A percentile compares a stretch with the other conserved stretches of the same genome.
phyloP scores from a whole-genome alignment of 2,888 invertebrate genomes.

The Drosophila flavopinicola region DNA sequence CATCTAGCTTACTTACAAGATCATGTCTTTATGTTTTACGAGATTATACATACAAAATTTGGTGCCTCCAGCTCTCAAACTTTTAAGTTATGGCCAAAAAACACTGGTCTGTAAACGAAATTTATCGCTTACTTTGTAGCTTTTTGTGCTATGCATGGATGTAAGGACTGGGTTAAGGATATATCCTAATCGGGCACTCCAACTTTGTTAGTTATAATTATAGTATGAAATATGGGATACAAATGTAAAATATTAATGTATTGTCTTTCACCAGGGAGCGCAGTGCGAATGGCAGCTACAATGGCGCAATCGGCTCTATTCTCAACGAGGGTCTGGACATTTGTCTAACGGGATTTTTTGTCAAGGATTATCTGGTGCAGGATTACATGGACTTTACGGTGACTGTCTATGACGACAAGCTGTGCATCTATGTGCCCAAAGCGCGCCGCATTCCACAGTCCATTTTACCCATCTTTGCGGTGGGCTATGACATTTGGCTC shows the following conservation, averaged over 20 bases:
- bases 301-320: conserved; percentile 83
- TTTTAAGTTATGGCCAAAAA: no score
- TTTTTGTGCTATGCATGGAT: no score
- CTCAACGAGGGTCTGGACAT: conserved; percentile 82
- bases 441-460: conserved; percentile 83
- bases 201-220: background rate
- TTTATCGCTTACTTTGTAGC: no score
- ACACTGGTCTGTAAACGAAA: no score
- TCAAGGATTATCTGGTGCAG: conserved; percentile 84
- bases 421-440: conserved; percentile 84
- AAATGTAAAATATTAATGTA: no score
- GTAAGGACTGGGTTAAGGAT: no score
- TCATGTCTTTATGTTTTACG: no score
- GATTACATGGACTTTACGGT: conserved; percentile 83
- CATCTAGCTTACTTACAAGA: no score
- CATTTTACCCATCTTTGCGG: conserved; percentile 83
- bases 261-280: conserved; percentile 65
- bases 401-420: conserved; percentile 82
- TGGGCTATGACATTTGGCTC: conserved; percentile 82
- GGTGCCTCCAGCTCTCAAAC: no score
- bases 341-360: conserved; percentile 84
- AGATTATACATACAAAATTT: no score
- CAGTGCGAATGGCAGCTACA: conserved; percentile 80
- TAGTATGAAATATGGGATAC: background rate
- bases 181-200: no score